Conservation (phyloP, 2,888 invertebrate species). For the Papilio gigon region DNA sequence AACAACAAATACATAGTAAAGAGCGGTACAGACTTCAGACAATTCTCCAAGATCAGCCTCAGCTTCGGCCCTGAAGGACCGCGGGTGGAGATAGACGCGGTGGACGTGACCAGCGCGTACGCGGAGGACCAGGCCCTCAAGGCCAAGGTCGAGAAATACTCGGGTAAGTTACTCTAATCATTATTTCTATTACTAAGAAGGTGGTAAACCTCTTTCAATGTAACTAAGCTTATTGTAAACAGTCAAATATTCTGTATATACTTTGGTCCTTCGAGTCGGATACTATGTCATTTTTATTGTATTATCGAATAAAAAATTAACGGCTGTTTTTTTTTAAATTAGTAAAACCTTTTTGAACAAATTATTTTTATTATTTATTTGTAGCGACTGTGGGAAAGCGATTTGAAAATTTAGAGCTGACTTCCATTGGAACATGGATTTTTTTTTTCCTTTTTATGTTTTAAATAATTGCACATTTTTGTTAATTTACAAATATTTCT, state of each 20-base stretch:
- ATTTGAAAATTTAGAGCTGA: no score
- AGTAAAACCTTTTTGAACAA: no score
- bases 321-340: no score
- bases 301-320: neutral
- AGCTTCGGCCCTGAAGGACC: constrained; percentile 80
- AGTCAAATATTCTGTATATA: neutral
- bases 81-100: constrained; percentile 85
- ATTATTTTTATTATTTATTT: no score
- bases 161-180: constrained; percentile 68
- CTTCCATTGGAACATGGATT: no score
- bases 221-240: no score
- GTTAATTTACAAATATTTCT: no score
- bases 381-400: no score
- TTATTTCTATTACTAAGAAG: neutral
- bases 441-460: no score
- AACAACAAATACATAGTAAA: constrained; percentile 92
- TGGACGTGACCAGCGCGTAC: constrained; percentile 87
- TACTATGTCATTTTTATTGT: neutral
- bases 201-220: neutral
- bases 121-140: constrained; percentile 88
- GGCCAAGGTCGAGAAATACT: constrained; percentile 87
- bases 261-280: neutral
- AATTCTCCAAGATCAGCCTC: constrained; percentile 91
- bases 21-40: constrained; percentile 95
- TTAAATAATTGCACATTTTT: no score